A percentile compares a stretch with the other conserved stretches of the same genome.
phyloP scores from a whole-genome alignment of 2,888 invertebrate species.

The Idaea biselata region DNA sequence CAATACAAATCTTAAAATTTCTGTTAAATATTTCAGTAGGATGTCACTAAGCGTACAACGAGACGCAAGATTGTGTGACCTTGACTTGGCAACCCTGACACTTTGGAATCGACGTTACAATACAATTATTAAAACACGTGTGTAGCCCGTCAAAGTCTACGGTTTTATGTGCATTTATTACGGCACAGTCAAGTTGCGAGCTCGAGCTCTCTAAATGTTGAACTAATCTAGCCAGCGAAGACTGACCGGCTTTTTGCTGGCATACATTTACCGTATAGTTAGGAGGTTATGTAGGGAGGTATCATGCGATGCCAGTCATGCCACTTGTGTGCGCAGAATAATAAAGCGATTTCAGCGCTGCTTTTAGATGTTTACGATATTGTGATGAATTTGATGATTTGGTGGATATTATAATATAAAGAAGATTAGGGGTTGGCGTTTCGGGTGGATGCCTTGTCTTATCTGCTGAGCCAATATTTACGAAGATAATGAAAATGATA shows the following conservation, averaged over 20 bases:
- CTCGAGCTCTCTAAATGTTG: neutral
- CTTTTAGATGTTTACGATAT: neutral
- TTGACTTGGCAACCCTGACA: conserved; percentile 1
- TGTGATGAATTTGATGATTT: neutral
- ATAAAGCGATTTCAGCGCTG: conserved; percentile 42
- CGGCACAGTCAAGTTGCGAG: neutral
- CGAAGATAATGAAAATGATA: no score
- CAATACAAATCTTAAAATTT: no score
- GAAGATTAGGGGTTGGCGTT: no score
- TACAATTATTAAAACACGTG: neutral
- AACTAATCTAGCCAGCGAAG: neutral
- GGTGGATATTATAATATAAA: neutral
- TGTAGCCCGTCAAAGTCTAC: neutral
- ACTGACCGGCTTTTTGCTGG: conserved; percentile 21
- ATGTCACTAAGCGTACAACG: neutral
- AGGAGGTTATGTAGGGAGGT: conserved; percentile 40
- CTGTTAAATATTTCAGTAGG: no score
- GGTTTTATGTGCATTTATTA: neutral
- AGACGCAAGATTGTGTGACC: neutral
- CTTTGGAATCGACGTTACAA: neutral
- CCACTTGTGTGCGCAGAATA: conserved; percentile 22
- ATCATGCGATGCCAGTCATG: conserved; percentile 28
- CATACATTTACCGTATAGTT: conserved; percentile 23
- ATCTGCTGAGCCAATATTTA: no score
- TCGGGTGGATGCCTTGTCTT: no score